A percentile compares a stretch with the other conserved stretches of the same genome.
phyloP scores from a whole-genome alignment of 2,113 vertebrate genomes.

The Haliaeetus leucogaster region DNA sequence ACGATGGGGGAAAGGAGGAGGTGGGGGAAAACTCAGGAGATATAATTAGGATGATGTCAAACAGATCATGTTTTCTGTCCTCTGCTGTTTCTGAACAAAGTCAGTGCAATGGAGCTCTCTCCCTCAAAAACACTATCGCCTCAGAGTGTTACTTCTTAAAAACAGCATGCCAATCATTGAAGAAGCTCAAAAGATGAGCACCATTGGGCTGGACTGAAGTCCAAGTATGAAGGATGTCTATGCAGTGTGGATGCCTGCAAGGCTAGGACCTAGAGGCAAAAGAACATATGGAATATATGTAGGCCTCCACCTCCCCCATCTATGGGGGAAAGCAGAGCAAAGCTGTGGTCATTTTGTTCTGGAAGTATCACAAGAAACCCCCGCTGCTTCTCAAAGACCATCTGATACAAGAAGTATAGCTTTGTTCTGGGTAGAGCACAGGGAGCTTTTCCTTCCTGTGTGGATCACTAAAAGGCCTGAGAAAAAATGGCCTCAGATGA shows the following conservation, averaged over 20 bases:
- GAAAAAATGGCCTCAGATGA: neutral
- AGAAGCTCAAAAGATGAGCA: neutral
- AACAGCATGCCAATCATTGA: neutral
- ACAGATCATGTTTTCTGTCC: neutral
- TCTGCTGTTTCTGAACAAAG: neutral
- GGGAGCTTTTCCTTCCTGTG: neutral
- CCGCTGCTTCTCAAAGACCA: neutral
- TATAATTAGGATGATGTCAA: neutral
- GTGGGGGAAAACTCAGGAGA: neutral
- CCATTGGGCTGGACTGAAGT: neutral
- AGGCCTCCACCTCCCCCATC: neutral
- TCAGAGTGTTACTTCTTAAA: neutral
- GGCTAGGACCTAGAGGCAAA: neutral
- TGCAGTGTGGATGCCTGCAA: neutral
- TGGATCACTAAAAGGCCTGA: neutral
- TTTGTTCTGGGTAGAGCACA: neutral
- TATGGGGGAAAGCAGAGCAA: neutral
- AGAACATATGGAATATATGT: neutral
- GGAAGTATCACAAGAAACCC: neutral
- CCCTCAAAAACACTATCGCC: neutral
- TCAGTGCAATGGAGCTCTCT: neutral
- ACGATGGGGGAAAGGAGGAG: neutral
- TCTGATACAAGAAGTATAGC: neutral
- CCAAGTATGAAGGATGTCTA: neutral
- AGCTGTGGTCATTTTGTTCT: neutral